phyloP scores from a whole-genome alignment of 1,140 invertebrate species.

The Tachypleus tridentatus region DNA sequence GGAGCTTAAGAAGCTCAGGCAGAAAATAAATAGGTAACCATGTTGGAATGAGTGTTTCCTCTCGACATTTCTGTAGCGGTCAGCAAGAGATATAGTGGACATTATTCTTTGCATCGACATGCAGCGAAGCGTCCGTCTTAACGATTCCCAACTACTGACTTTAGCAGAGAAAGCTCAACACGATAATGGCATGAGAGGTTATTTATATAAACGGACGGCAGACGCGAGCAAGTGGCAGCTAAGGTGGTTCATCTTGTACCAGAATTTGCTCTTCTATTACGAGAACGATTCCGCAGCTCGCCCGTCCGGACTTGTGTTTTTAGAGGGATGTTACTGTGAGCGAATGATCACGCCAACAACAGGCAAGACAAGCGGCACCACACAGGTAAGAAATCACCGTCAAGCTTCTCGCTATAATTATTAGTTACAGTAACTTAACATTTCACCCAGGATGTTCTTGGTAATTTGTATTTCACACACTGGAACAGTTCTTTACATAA shows the following conservation, averaged over 20 bases:
- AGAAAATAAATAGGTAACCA: no score
- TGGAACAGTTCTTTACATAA: no score
- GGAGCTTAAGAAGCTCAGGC: no score
- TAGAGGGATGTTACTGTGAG: constrained; percentile 85
- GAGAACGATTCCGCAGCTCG: constrained; percentile 57
- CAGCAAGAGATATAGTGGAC: no score
- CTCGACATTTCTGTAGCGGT: no score
- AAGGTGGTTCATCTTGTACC: constrained; percentile 80
- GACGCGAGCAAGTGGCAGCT: constrained; percentile 81
- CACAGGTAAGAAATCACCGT: constrained; percentile 13
- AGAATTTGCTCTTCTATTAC: constrained; percentile 86
- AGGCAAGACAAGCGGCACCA: constrained; percentile 7
- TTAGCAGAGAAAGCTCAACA: constrained; percentile 68
- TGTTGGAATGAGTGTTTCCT: no score
- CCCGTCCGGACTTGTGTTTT: constrained; percentile 67
- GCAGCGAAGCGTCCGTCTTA: constrained; percentile 24
- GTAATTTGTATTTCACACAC: no score
- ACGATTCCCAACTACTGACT: constrained; percentile 55
- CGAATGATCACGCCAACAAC: constrained; percentile 43
- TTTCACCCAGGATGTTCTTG: no score
- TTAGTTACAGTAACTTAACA: no score
- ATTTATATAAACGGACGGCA: constrained; percentile 70
- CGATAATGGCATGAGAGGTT: constrained; percentile 61
- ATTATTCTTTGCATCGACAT: no score
- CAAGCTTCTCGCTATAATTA: not conserved